phyloP scores from a whole-genome alignment of 2,888 invertebrate genomes.

The Drosophila emarginata region DNA sequence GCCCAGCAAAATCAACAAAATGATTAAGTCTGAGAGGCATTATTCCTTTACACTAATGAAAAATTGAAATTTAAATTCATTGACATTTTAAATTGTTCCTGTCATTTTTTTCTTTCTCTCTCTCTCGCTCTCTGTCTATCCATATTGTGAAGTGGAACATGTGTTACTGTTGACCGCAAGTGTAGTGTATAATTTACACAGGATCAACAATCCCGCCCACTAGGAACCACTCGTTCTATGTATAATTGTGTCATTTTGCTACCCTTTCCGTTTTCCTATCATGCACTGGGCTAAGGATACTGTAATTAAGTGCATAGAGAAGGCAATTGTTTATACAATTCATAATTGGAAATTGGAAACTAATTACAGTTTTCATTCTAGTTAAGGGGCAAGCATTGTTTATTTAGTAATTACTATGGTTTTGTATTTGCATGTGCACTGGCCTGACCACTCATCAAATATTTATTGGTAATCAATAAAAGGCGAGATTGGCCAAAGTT shows the following conservation, averaged over 20 bases:
- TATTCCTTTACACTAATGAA: background rate
- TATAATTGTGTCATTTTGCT: conserved; percentile 73
- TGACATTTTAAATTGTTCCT: conserved; percentile 23
- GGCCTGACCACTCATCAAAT: conserved; percentile 7
- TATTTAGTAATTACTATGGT: conserved; percentile 58
- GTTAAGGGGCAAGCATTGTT: conserved; percentile 41
- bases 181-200: conserved; percentile 25
- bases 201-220: conserved; percentile 76
- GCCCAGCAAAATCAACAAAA: conserved; percentile 54
- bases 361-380: conserved; percentile 72
- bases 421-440: conserved; percentile 10
- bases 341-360: conserved; percentile 68
- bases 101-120: background rate
- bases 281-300: conserved; percentile 30
- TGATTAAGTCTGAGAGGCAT: conserved; percentile 14
- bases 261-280: conserved; percentile 40
- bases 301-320: conserved; percentile 65
- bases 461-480: conserved; percentile 9
- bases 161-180: conserved; percentile 69
- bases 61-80: conserved; percentile 21
- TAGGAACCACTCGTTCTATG: conserved; percentile 44
- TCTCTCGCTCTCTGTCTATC: background rate
- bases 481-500: background rate
- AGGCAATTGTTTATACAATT: conserved; percentile 72
- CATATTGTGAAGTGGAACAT: conserved; percentile 68